phyloP scores from a whole-genome alignment of 1,140 invertebrate genomes.

The Drosophila lacertosa region DNA sequence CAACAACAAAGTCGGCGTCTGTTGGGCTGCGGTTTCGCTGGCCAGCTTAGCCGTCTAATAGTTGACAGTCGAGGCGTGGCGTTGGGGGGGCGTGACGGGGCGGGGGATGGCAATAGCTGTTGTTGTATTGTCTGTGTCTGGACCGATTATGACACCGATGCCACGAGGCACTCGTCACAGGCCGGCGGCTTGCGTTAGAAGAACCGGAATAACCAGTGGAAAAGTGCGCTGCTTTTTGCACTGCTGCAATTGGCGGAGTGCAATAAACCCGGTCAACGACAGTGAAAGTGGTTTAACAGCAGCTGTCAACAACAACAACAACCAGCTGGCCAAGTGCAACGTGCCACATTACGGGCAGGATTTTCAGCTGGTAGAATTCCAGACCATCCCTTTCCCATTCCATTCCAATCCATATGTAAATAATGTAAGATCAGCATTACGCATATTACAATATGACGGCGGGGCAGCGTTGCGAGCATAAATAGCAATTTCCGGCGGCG shows the following conservation, averaged over 20 bases:
- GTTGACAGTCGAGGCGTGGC: slow-evolving; percentile 4
- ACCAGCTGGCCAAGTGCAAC: slow-evolving; percentile 53
- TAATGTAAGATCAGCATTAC: not conserved
- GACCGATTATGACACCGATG: slow-evolving; percentile 75
- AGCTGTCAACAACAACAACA: too few relatives aligned
- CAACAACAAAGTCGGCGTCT: not conserved
- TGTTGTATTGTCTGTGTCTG: slow-evolving; percentile 37
- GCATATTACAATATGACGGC: slow-evolving; percentile 21
- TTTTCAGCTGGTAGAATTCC: slow-evolving; percentile 31
- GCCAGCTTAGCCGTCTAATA: slow-evolving; percentile 16
- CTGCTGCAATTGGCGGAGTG: slow-evolving; percentile 64
- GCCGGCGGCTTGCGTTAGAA: slow-evolving; percentile 59
- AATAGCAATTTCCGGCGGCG: slow-evolving; percentile 71
- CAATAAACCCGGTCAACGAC: slow-evolving; percentile 76
- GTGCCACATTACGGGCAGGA: slow-evolving; percentile 48
- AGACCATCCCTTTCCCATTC: too few relatives aligned
- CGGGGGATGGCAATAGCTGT: slow-evolving; percentile 7
- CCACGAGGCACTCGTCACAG: slow-evolving; percentile 59
- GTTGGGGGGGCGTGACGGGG: not conserved
- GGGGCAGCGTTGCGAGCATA: slow-evolving; percentile 63
- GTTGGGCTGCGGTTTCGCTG: slow-evolving; percentile 22
- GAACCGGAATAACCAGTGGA: slow-evolving; percentile 81
- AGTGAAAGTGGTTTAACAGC: slow-evolving; percentile 80
- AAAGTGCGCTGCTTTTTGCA: too few relatives aligned
- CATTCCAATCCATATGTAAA: slow-evolving; percentile 21